Evolutionary conservation across 2,888 invertebrate species (phyloP), one percentile per base, ranked within the genome.

Genomic region (Charanyca ferruginea): DNA sequence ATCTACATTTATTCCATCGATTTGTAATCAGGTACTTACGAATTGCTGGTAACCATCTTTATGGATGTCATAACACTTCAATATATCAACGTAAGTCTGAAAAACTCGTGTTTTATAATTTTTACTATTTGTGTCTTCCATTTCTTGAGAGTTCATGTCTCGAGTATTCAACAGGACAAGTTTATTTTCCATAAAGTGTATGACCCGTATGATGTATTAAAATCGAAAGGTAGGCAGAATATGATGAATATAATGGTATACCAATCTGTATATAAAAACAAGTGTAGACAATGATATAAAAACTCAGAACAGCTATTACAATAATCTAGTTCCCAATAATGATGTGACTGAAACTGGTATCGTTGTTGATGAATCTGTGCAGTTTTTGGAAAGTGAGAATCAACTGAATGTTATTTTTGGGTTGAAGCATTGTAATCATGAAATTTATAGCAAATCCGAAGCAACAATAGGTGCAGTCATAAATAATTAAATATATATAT

Each of bases 131-230:
- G 13, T 2, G 7, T 52, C 32, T 47, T 38, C n/a, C n/a, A n/a
- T n/a, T 23, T 16, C 6, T 3, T 28, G 18, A 20, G 9, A 25
- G 16, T 44, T 23, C n/a, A 73, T 49, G 9, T 52, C 23, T 18
- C 60, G 16, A 16, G 7, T 16, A 25, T 60, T 74, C 67, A 65
- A 74, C 8, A n/a, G n/a, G n/a, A n/a, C n/a, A n/a, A n/a, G n/a
- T n/a, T n/a, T n/a, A n/a, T n/a, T n/a, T n/a, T n/a, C n/a, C n/a
- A n/a, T n/a, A n/a, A n/a, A n/a, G n/a, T n/a, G n/a, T n/a, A n/a
- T n/a, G n/a, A n/a, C n/a, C n/a, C n/a, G n/a, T n/a, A n/a, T n/a
- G n/a, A n/a, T n/a, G n/a, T n/a, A 25, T 45, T 41, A 0, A 68
- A 8, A 52, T 68, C 61, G 4, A 67, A 66, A 57, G 6, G n/a